These are phyloP conservation scores for Neolamprologus hecqui DNA, from an alignment of 2,113 vertebrate species.

Conservation along the genomic window DNA sequence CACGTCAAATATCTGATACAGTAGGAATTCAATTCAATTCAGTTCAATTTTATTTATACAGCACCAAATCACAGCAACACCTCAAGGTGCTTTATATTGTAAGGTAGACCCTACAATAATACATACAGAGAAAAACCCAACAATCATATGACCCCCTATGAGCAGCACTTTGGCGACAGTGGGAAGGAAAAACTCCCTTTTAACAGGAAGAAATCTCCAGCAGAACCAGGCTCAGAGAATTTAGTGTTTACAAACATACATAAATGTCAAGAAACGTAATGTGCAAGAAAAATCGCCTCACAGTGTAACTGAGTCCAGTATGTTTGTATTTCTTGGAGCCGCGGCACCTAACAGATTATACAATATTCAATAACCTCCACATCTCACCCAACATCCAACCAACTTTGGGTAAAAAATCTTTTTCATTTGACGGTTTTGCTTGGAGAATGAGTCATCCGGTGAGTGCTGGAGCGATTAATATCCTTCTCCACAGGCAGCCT, in stretches of 20 bases:
- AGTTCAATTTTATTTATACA: background rate
- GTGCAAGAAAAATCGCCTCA: background rate
- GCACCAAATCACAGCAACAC: background rate
- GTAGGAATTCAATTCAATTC: background rate
- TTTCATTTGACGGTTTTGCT: background rate
- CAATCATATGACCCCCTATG: background rate
- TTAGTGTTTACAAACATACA: background rate
- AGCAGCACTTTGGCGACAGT: background rate
- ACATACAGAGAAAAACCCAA: background rate
- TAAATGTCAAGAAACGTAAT: background rate
- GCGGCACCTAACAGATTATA: fast-evolving
- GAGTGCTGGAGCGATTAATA: background rate
- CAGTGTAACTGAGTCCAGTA: background rate
- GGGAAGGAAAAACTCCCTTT: background rate
- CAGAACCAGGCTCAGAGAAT: background rate
- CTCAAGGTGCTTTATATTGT: background rate
- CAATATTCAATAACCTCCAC: background rate
- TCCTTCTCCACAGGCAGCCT: background rate
- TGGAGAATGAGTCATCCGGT: background rate
- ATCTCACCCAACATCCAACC: background rate
- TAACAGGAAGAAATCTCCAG: fast-evolving
- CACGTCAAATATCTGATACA: background rate
- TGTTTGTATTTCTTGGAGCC: background rate
- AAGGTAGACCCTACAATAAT: background rate
- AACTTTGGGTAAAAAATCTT: background rate